Base-by-base conservation (phyloP, 2,888 invertebrate genomes). In the Nineta flava region DNA sequence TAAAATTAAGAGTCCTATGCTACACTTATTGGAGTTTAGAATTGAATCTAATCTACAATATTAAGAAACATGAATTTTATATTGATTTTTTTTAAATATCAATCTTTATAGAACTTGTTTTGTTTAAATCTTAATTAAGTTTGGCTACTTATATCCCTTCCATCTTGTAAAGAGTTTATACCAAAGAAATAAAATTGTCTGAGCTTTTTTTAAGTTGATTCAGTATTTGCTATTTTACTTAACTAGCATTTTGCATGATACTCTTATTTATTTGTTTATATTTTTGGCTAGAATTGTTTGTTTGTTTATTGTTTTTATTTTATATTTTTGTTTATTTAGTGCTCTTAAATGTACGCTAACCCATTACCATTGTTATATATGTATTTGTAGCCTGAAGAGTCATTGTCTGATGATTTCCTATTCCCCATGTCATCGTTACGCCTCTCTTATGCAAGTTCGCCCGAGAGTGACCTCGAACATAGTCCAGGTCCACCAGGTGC, bases 401-500 rank as follows among this genome's bases (percentile, higher is more conserved):
- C 91, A 67, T 77, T 95, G 67, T 92, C 93, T 62, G 96, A 97
- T 72, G 95, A 97, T 79, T 94, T 95, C 81, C 83, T 96, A 65
- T 96, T 96, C 78, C 95, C 95, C 65, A 94, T 95, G 94, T 90
- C 90, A 59, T 87, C 88, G 64, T 82, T 91, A 67, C 84, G 93
- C 65, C 76, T 94, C 58, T 94, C 94, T 64, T 94, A 93, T 71
- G 93, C 93, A 57, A 93, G 93, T 64, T 92, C 92, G 65, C 93
- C 93, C 55, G 94, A 95, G 73, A 92, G 91, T 65, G 95, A 95
- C 71, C 75, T 90, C 68, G 94, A 94, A 65, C 81, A 87, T 63
- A 87, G 87, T 64, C 80, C 80, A 54, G 81, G 80, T 59, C 80
- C 80, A 54, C 76, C 76, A 56, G 69, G 75, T 57, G 16, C 70